Evolutionary conservation across 2,888 invertebrate species (phyloP).

Genomic region (Lucinisca nassula): DNA sequence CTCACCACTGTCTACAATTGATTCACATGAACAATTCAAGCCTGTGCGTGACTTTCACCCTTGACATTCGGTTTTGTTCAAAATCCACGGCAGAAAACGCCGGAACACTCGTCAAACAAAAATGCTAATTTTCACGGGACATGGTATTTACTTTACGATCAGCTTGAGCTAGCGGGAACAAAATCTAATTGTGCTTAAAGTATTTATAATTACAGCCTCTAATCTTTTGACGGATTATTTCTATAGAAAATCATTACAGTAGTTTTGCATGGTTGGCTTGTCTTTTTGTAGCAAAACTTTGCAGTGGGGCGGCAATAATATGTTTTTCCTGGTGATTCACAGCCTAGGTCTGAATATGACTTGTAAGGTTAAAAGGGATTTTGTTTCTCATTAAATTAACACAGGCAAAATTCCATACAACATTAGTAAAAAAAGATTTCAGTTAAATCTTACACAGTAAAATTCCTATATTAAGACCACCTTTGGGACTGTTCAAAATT

Average conservation of each 20-base stretch:
- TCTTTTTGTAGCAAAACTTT: not conserved
- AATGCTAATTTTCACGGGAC: constrained; percentile 2
- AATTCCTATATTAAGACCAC: no score
- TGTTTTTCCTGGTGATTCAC: not conserved
- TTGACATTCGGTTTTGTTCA: constrained; percentile 49
- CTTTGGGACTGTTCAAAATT: no score
- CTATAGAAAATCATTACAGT: constrained; percentile 10
- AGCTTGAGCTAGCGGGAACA: constrained; percentile 35
- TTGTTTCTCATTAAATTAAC: no score
- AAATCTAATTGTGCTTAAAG: constrained; percentile 23
- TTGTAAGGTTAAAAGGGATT: no score
- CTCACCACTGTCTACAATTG: constrained; percentile 25
- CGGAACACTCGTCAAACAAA: constrained; percentile 11
- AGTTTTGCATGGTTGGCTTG: not conserved
- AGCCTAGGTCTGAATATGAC: not conserved
- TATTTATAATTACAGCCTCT: constrained; percentile 44
- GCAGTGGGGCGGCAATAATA: constrained; percentile 1
- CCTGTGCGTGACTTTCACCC: constrained; percentile 68
- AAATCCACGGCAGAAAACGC: constrained; percentile 33
- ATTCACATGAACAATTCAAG: constrained; percentile 37
- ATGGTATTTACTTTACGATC: constrained; percentile 12
- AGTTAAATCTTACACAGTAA: no score
- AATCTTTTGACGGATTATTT: constrained; percentile 11
- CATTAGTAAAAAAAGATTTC: no score
- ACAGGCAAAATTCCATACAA: no score